A percentile compares a stretch with the other conserved stretches of the same genome.
phyloP scores from a whole-genome alignment of 2,113 vertebrate genomes.

The Barnardius zonarius region DNA sequence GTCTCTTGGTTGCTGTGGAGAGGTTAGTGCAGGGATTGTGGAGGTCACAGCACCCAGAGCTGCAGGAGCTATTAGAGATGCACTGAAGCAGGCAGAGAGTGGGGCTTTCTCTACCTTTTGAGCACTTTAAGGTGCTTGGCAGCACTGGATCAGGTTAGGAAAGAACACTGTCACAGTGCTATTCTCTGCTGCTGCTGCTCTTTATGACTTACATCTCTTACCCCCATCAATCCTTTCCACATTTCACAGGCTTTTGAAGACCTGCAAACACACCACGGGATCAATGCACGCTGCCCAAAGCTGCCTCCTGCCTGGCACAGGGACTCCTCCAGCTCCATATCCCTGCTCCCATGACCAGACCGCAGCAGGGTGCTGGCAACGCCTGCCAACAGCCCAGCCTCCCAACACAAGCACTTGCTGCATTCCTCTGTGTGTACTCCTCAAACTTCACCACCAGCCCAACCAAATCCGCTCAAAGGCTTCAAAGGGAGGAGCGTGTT shows the following conservation, averaged over 20 bases:
- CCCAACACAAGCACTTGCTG: neutral
- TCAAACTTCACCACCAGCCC: neutral
- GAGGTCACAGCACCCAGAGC: neutral
- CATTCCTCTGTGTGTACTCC: neutral
- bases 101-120: neutral
- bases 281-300: neutral
- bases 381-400: neutral
- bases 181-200: neutral
- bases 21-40: neutral
- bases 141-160: accelerated
- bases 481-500: neutral
- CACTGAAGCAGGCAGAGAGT: neutral
- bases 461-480: neutral
- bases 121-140: neutral
- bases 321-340: accelerated
- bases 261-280: neutral
- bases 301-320: accelerated
- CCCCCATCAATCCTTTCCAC: neutral
- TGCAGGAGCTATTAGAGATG: neutral
- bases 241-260: neutral
- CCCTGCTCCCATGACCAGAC: neutral
- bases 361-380: neutral
- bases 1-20: neutral
- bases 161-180: no score
- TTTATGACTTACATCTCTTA: neutral